phyloP scores from a whole-genome alignment of 2,888 invertebrate genomes.

The Scaptomyza caliginosa region DNA sequence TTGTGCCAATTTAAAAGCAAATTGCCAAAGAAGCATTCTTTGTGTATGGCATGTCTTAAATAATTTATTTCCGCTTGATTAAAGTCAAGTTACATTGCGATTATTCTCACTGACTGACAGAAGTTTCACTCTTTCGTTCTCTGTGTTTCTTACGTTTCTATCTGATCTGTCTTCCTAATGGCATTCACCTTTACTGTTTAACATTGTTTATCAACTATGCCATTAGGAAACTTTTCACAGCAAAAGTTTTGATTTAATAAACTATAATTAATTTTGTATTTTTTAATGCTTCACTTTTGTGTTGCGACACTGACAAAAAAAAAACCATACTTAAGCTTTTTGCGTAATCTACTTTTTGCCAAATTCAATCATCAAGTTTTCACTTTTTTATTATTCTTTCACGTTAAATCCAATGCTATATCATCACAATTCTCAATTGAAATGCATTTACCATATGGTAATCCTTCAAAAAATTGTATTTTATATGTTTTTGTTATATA shows the following conservation, averaged over 20 bases:
- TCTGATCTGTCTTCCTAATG: background rate
- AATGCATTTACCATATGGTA: conserved; percentile 8
- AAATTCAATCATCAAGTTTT: background rate
- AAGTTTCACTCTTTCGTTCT: background rate
- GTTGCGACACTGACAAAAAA: background rate
- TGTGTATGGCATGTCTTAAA: conserved; percentile 26
- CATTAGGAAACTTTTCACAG: background rate
- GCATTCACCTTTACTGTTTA: background rate
- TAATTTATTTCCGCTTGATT: conserved; percentile 52
- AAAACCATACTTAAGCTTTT: background rate
- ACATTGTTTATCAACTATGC: background rate
- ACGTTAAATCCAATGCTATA: background rate
- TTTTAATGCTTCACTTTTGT: background rate
- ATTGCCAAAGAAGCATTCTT: background rate
- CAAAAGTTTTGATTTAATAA: background rate
- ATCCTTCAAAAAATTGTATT: conserved; percentile 1
- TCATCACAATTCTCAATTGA: background rate
- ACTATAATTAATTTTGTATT: background rate
- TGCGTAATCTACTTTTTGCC: too few relatives aligned
- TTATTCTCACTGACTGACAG: background rate
- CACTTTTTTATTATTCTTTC: background rate
- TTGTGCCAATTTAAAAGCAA: conserved; percentile 11
- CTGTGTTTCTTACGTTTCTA: background rate
- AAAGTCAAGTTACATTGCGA: conserved; percentile 20
- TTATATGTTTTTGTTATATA: background rate